A percentile compares a stretch with the other conserved stretches of the same genome.
Evolutionary conservation across 1,140 invertebrate genomes (phyloP).

Genomic region (Hetaerina americana): DNA sequence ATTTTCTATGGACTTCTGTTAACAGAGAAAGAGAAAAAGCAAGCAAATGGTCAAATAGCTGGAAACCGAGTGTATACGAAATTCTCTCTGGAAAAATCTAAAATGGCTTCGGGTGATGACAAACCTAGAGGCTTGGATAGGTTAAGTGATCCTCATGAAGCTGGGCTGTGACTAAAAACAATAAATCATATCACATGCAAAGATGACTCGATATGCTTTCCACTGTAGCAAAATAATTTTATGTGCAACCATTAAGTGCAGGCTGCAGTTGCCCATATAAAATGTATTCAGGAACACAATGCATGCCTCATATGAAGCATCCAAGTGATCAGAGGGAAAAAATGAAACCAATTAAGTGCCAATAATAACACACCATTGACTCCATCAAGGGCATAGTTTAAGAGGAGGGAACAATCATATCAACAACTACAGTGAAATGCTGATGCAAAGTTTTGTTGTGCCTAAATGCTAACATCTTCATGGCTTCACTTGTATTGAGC

Average conservation of each 20-base stretch:
- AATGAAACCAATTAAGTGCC: not conserved
- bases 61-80: not conserved
- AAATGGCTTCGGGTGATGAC: not conserved
- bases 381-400: not conserved
- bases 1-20: not conserved
- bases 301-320: not conserved
- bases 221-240: not conserved
- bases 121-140: not conserved
- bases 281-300: not conserved
- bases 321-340: not conserved
- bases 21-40: no score
- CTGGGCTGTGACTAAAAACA: not conserved
- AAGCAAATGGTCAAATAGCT: not conserved
- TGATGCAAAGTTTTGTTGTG: no score
- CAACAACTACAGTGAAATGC: no score
- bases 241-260: no score
- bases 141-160: not conserved
- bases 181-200: not conserved
- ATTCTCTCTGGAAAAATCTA: not conserved
- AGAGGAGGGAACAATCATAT: not conserved
- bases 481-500: no score
- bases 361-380: not conserved
- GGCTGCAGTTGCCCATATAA: not conserved
- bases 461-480: no score
- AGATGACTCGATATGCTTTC: not conserved